Conservation (phyloP, 2,888 invertebrate species). For the Loripinus fragilis region DNA sequence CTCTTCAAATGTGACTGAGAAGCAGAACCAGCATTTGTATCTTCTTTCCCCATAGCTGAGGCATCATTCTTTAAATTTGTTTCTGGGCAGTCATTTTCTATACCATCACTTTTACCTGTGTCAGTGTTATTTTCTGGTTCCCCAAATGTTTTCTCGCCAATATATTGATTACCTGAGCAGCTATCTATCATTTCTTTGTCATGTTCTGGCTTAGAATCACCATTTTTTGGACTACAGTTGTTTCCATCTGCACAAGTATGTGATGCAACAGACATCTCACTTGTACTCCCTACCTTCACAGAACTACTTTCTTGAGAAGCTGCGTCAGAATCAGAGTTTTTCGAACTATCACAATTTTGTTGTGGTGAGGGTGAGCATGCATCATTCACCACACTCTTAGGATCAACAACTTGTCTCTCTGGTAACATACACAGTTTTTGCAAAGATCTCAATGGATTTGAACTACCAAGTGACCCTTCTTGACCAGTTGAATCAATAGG, state of each 20-base stretch:
- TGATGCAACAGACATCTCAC: slow-evolving; percentile 11
- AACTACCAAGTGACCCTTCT: background rate
- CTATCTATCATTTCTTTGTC: background rate
- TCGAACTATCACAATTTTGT: slow-evolving; percentile 54
- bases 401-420: slow-evolving; percentile 78
- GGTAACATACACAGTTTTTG: slow-evolving; percentile 79
- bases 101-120: background rate
- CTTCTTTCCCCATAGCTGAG: background rate
- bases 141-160: background rate
- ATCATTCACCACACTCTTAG: slow-evolving; percentile 82
- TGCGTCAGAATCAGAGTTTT: slow-evolving; percentile 64
- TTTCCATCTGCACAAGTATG: slow-evolving; percentile 1
- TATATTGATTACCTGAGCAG: background rate
- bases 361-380: slow-evolving; percentile 69
- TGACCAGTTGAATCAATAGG: slow-evolving; percentile 1
- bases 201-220: background rate
- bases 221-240: slow-evolving; percentile 15
- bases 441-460: slow-evolving; percentile 79
- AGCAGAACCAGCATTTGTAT: background rate
- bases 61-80: background rate
- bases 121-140: background rate
- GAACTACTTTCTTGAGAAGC: slow-evolving; percentile 16
- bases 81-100: background rate
- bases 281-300: slow-evolving; percentile 15
- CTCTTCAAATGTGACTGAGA: background rate